Conservation (phyloP, 2,113 vertebrate genomes). For the Proteles cristata region DNA sequence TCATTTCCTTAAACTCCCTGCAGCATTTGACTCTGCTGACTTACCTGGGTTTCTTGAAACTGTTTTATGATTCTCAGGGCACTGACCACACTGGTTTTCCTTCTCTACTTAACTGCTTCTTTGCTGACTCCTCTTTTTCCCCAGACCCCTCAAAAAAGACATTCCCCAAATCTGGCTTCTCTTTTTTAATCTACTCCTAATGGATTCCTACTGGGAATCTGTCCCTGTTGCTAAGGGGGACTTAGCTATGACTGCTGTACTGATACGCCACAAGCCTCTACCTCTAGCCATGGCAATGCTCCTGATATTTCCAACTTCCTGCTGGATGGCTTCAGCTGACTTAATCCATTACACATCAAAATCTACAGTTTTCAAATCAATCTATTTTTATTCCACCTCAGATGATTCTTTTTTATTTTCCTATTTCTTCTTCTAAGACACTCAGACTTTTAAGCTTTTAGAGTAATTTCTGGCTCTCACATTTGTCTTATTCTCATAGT, state of each 20-base stretch:
- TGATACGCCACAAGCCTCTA: not conserved
- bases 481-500: conserved; percentile 7
- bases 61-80: not conserved
- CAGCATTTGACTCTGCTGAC: not conserved
- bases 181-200: not conserved
- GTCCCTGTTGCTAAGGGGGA: not conserved
- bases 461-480: not conserved
- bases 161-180: not conserved
- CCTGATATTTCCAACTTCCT: not conserved
- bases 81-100: not conserved
- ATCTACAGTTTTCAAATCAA: not conserved
- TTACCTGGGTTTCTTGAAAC: not conserved
- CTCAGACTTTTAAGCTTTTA: conserved; percentile 13
- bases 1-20: not conserved
- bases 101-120: not conserved
- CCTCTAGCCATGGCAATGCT: not conserved
- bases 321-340: not conserved
- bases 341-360: not conserved
- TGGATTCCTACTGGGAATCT: not conserved
- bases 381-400: not conserved
- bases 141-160: not conserved
- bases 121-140: not conserved
- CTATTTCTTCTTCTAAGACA: not conserved
- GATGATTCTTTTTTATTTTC: not conserved
- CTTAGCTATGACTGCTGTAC: not conserved